Conservation (phyloP, 2,113 vertebrate species). For the Aptenodytes forsteri region DNA sequence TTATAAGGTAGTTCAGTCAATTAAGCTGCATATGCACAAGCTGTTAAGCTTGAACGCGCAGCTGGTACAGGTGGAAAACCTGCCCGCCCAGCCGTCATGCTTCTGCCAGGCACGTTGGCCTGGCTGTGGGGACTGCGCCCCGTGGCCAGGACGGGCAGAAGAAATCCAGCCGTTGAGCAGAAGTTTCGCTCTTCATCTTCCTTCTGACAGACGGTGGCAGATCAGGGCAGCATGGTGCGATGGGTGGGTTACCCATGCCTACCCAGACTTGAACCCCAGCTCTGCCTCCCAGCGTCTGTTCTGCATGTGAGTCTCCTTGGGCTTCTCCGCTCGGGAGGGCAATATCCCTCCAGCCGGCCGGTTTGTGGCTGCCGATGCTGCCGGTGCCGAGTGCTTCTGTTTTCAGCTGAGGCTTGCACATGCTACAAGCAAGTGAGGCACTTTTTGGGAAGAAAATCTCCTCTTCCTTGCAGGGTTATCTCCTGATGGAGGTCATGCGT, state of each 20-base stretch:
- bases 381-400: accelerated
- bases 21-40: background rate
- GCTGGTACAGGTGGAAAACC: background rate
- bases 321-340: background rate
- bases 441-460: background rate
- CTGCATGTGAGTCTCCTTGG: background rate
- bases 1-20: background rate
- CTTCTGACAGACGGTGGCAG: background rate
- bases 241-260: background rate
- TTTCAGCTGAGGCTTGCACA: background rate
- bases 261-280: background rate
- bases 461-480: background rate
- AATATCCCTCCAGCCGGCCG: background rate
- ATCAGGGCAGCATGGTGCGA: accelerated
- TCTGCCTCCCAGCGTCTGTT: background rate
- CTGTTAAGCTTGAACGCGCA: background rate
- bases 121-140: background rate
- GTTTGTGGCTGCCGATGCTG: background rate
- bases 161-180: background rate
- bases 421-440: background rate
- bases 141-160: background rate
- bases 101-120: background rate
- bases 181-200: background rate
- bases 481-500: accelerated
- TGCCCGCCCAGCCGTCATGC: accelerated